Percentiles rank a stretch among this genome's conserved stretches.
These are phyloP conservation scores for Hypselothyrea guttata DNA, from an alignment of 2,888 invertebrate species.

Conservation along the genomic window DNA sequence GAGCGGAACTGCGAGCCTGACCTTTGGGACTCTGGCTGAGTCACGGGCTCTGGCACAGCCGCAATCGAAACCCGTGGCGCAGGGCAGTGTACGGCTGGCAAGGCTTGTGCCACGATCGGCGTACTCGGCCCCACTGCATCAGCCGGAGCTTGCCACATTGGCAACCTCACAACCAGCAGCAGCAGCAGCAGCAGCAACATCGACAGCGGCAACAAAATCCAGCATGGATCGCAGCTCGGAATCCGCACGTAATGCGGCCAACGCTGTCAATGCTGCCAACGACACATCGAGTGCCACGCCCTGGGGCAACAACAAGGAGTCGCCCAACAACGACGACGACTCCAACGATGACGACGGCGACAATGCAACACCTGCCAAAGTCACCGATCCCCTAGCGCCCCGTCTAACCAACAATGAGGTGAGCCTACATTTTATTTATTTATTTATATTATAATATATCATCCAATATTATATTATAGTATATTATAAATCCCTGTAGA, in stretches of 20 bases:
- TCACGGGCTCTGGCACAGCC: constrained; percentile 40
- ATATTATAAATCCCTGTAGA: too few species aligned
- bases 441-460: too few species aligned
- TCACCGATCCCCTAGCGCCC: constrained; percentile 81
- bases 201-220: constrained; percentile 48
- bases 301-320: constrained; percentile 78
- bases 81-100: constrained; percentile 53
- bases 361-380: constrained; percentile 78
- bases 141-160: constrained; percentile 30
- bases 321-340: constrained; percentile 74
- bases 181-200: constrained; percentile 62
- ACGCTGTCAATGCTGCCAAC: constrained; percentile 42
- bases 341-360: constrained; percentile 80
- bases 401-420: constrained; percentile 81
- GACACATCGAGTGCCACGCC: constrained; percentile 53
- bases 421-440: constrained; percentile 23
- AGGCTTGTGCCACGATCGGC: constrained; percentile 69
- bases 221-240: constrained; percentile 54
- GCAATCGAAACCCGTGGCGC: constrained; percentile 31
- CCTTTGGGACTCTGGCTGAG: constrained; percentile 13
- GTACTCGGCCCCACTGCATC: constrained; percentile 48
- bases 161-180: constrained; percentile 47
- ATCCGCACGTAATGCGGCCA: constrained; percentile 58
- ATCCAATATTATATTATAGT: too few species aligned
- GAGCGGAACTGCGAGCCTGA: constrained; percentile 21